Evolutionary conservation across 92 coral and sea anemone species (phyloP).

Genomic region (Zoanthus sociatus): DNA sequence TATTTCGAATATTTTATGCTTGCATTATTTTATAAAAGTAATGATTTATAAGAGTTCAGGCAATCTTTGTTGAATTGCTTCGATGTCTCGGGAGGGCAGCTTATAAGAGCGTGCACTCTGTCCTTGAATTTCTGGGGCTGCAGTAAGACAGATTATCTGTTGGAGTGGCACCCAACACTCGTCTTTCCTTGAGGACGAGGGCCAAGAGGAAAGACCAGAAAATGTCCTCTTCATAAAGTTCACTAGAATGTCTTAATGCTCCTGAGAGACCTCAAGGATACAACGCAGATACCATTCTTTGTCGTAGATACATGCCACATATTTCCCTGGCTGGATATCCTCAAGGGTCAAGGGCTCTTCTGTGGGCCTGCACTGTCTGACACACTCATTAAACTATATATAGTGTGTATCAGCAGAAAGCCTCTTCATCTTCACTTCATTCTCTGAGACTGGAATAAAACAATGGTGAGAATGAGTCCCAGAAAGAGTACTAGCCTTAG

Average conservation of each 20-base stretch:
- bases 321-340: conserved; percentile 34
- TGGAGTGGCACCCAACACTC: conserved; percentile 41
- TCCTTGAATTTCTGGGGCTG: conserved; percentile 6
- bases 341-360: conserved; percentile 29
- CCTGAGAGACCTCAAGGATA: conserved; percentile 30
- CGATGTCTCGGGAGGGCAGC: conserved; percentile 10
- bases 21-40: neutral
- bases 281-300: conserved; percentile 12
- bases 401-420: conserved; percentile 32
- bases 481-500: conserved; percentile 20
- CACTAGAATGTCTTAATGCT: conserved; percentile 18
- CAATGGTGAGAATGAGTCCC: conserved; percentile 21
- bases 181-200: conserved; percentile 18
- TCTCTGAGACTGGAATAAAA: conserved; percentile 19
- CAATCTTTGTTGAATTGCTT: conserved; percentile 27
- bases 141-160: conserved; percentile 4
- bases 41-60: conserved; percentile 13
- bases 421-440: conserved; percentile 23
- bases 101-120: neutral
- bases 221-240: conserved; percentile 30
- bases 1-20: too few relatives aligned
- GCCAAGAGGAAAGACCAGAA: conserved; percentile 20
- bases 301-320: conserved; percentile 4
- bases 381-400: conserved; percentile 7
- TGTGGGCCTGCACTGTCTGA: conserved; percentile 36